phyloP scores from a whole-genome alignment of 2,888 invertebrate species.

The Nomada ferruginata region DNA sequence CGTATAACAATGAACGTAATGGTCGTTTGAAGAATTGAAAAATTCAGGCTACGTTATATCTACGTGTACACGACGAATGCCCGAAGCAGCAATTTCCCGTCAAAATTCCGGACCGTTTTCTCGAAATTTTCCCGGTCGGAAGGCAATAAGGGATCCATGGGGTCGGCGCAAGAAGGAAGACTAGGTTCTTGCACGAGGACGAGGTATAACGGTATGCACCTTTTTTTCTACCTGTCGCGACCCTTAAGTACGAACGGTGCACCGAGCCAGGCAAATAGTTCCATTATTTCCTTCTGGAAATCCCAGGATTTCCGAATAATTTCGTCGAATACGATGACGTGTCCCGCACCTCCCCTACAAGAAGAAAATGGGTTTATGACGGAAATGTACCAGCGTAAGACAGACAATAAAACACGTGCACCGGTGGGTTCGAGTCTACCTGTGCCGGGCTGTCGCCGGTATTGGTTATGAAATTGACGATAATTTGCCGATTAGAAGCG shows the following conservation, averaged over 20 bases:
- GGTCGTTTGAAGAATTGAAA: too few species aligned
- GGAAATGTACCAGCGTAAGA: not conserved
- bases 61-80: not conserved
- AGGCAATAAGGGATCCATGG: not conserved
- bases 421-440: not conserved
- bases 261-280: conserved; percentile 40
- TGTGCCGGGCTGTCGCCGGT: not conserved
- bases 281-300: conserved; percentile 52
- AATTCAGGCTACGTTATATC: too few species aligned
- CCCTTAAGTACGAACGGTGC: conserved; percentile 46
- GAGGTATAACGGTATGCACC: conserved; percentile 60
- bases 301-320: conserved; percentile 22
- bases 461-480: conserved; percentile 29
- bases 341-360: not conserved
- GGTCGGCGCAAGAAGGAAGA: not conserved
- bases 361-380: conserved; percentile 24
- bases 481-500: conserved; percentile 43
- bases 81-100: not conserved
- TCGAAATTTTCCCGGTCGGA: conserved; percentile 7
- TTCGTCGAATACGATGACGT: not conserved
- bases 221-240: conserved; percentile 64
- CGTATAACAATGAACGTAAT: too few species aligned
- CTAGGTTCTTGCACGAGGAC: conserved; percentile 21
- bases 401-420: conserved; percentile 21
- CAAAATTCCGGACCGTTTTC: conserved; percentile 9